Conservation (phyloP, 2,113 vertebrate species). For the Ondatra zibethicus region DNA sequence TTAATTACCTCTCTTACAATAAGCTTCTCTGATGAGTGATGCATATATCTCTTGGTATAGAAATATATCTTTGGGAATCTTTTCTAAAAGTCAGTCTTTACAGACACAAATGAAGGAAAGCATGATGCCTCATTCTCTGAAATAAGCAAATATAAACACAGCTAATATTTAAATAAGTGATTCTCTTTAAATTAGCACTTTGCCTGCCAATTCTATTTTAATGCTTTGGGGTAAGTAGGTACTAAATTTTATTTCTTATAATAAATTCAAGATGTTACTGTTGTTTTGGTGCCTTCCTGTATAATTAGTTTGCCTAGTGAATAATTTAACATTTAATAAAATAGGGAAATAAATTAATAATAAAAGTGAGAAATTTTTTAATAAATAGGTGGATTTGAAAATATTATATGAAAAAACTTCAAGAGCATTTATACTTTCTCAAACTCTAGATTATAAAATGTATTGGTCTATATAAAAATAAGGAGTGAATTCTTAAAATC, state of each 20-base stretch:
- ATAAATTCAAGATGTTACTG: constrained; percentile 40
- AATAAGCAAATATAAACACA: constrained; percentile 39
- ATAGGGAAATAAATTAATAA: neutral
- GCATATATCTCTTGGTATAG: neutral
- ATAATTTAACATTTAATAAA: constrained; percentile 32
- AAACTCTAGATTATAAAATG: neutral
- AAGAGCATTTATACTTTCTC: neutral
- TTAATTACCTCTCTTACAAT: neutral
- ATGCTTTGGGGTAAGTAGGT: neutral
- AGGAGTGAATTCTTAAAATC: constrained; percentile 44
- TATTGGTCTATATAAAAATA: constrained; percentile 32
- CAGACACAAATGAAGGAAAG: neutral
- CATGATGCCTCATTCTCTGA: neutral
- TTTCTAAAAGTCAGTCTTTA: constrained; percentile 27
- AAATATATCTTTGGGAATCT: neutral
- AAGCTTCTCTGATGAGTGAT: neutral
- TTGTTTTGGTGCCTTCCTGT: constrained; percentile 7
- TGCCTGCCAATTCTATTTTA: constrained; percentile 30
- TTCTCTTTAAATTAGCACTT: constrained; percentile 44
- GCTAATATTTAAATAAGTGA: constrained; percentile 32
- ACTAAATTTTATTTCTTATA: constrained; percentile 42
- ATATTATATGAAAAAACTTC: constrained; percentile 2
- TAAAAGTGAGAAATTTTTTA: constrained; percentile 24
- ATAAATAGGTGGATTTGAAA: constrained; percentile 43
- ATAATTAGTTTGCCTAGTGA: constrained; percentile 47